phyloP scores from a whole-genome alignment of 1,140 invertebrate species.

The Musca vetustissima region DNA sequence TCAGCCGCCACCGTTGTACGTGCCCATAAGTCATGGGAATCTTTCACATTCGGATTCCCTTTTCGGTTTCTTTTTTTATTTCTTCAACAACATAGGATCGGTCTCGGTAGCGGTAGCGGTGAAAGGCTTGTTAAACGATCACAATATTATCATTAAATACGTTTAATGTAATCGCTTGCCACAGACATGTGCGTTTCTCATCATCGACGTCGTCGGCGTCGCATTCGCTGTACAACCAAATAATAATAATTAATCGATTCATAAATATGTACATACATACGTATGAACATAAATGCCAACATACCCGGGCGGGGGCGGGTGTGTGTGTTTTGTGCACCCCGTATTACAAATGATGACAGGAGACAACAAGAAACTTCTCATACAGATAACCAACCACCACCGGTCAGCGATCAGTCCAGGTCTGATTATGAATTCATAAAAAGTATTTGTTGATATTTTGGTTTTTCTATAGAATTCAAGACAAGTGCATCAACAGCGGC shows the following conservation, averaged over 20 bases:
- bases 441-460: neutral
- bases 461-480: constrained; percentile 5
- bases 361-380: neutral
- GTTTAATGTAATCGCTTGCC: constrained; percentile 1
- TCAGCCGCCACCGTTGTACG: neutral
- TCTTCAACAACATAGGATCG: neutral
- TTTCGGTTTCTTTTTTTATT: neutral
- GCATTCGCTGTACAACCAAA: neutral
- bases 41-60: neutral
- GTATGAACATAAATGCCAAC: too few species aligned
- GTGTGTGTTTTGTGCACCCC: too few species aligned
- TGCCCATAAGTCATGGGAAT: constrained; percentile 20
- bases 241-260: constrained; percentile 22
- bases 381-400: neutral
- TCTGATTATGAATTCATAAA: neutral
- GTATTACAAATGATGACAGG: too few species aligned
- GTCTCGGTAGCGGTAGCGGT: neutral
- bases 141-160: constrained; percentile 12
- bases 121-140: constrained; percentile 11
- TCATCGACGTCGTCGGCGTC: neutral
- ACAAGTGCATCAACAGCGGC: neutral
- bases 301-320: neutral
- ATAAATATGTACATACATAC: constrained; percentile 18
- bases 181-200: too few species aligned
- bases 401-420: neutral